Base-by-base conservation (phyloP, 2,113 vertebrate genomes). In the Tachysurus vachellii region DNA sequence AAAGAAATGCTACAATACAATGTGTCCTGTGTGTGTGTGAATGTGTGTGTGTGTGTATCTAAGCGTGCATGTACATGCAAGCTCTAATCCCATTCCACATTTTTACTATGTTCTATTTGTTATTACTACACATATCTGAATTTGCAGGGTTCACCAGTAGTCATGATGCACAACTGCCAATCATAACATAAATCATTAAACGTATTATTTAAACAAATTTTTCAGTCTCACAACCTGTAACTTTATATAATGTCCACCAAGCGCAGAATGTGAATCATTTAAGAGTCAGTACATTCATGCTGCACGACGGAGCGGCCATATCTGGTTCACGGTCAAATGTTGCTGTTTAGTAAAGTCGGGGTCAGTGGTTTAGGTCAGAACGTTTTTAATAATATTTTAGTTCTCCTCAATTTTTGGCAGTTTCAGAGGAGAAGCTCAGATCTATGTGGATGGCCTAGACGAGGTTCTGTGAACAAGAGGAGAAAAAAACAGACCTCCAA, bases 101-200 rank as follows among this genome's bases (percentile, higher is more conserved):
- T 85, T 56, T 77, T 16, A 64, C 26, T 12, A 76, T 4, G 17
- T 62, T 85, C 28, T 36, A 76, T 47, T 50, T 77, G 73, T 79
- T 54, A 77, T 77, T 79, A 50, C 71, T 62, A 6, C 84, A 62
- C 21, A 61, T 53, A 31, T 59, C 44, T 64, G 21, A 85, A 86
- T 68, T 23, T 86, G 17, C 44, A 80, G 66, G 36, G 62, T 70
- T 86, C 85, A 82, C n/a, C 19, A 86, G 54, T 44, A 73, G 53
- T 86, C 54, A 82, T 7, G 3, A 54, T 73, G 66, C 50, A 75
- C 66, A 5, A 16, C 36, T 82, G 79, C 54, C 26, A 70, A 13
- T 80, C 16, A 79, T 56, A 75, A 77, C 26, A n/a, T 13, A 19
- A 31, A 53, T 53, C 57, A 62, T 79, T 31, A 50, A 50, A 42